Evolutionary conservation across 2,888 invertebrate genomes (phyloP).

Genomic region (Sisyra terminalis): DNA sequence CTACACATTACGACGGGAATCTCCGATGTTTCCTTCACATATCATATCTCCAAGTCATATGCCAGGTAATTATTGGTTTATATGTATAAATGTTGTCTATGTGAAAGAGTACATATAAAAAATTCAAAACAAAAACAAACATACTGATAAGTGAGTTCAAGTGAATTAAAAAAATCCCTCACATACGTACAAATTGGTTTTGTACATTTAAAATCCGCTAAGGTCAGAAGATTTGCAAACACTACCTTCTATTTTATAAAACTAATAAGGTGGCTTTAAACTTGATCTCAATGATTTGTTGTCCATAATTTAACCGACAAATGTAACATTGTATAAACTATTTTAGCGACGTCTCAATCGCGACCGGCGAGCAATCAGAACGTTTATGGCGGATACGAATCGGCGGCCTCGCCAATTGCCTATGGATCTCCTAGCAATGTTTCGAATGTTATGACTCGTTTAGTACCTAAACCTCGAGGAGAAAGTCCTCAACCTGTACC

Average conservation of each 20-base stretch:
- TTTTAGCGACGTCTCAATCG: conserved; percentile 19
- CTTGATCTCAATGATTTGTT: too few relatives aligned
- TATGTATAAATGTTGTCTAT: too few relatives aligned
- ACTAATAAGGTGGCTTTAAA: too few relatives aligned
- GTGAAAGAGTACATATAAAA: too few relatives aligned
- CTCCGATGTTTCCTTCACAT: conserved; percentile 6
- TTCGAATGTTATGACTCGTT: conserved; percentile 35
- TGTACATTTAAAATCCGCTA: too few relatives aligned
- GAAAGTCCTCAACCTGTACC: conserved; percentile 28
- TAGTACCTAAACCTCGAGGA: conserved; percentile 41
- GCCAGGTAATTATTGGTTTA: conserved; percentile 2
- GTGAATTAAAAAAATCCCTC: too few relatives aligned
- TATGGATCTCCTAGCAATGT: conserved; percentile 34
- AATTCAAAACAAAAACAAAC: too few relatives aligned
- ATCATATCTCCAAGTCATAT: conserved; percentile 12
- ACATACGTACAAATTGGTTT: too few relatives aligned
- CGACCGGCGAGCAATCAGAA: conserved; percentile 44
- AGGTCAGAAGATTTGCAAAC: too few relatives aligned
- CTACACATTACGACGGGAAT: conserved; percentile 35
- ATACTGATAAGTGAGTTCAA: too few relatives aligned
- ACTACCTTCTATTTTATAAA: too few relatives aligned
- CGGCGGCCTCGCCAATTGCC: conserved; percentile 48
- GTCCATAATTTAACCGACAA: too few relatives aligned
- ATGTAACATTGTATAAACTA: not conserved
- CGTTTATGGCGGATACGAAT: conserved; percentile 43